A percentile compares a stretch with the other conserved stretches of the same genome.
Conservation (phyloP, 2,113 vertebrate species). For the Caranx melampygus region DNA sequence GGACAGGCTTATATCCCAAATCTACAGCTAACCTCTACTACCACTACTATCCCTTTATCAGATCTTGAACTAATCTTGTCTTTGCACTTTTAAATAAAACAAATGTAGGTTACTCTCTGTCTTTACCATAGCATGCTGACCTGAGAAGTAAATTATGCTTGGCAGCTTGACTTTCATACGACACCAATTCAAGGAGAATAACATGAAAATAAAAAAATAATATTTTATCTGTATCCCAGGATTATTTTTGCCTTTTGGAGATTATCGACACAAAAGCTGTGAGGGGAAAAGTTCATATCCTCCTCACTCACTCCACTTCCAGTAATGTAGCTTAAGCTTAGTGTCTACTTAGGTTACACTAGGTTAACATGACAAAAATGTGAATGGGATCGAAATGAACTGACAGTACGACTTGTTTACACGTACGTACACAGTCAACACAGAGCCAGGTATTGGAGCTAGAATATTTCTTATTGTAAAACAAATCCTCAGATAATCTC, state of each 20-base stretch:
- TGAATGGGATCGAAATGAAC: neutral
- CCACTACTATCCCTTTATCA: constrained; percentile 17
- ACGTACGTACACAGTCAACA: neutral
- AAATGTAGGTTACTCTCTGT: constrained; percentile 3
- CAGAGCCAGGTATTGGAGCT: neutral
- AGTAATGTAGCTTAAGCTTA: neutral
- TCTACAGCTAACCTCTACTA: constrained; percentile 32
- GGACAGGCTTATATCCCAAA: constrained; percentile 19
- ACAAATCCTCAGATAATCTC: constrained; percentile 8
- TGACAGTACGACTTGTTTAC: neutral
- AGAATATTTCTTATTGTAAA: neutral
- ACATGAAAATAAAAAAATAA: neutral
- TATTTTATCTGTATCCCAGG: neutral
- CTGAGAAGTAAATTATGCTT: neutral
- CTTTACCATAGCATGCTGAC: neutral
- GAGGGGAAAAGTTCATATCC: neutral
- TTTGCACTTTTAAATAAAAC: constrained; percentile 40
- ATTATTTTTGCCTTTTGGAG: neutral
- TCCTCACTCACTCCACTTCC: neutral
- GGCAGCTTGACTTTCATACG: neutral
- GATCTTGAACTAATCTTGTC: constrained; percentile 21
- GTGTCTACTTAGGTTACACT: neutral
- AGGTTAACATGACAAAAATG: neutral
- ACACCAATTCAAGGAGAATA: neutral
- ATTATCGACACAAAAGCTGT: neutral